Base-by-base conservation (phyloP, 1,140 invertebrate genomes). In the Melipona quadrifasciata region DNA sequence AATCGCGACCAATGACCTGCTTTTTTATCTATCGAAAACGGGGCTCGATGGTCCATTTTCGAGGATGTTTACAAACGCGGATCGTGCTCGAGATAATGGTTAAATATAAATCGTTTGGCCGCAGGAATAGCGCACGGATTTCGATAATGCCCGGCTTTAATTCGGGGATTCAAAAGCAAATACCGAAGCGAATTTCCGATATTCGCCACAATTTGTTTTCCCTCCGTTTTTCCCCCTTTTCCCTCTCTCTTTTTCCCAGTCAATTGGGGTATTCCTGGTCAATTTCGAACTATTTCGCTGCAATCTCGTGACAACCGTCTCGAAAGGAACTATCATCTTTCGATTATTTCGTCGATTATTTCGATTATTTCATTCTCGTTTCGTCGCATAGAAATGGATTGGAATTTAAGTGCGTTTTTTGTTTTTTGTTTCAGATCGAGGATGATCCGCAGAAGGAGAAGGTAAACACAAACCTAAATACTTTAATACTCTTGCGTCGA, bases 381-480 rank as follows among this genome's bases (percentile, higher is more conserved):
- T 65, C 5, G 6, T 31, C 8, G 31, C n/a, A 2, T 14, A n/a
- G 27, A 53, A 31, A 31, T 11, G 5, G 31, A 31, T 31, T 31
- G 1, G 31, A 31, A 31, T 2, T 31, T 31, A 31, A 31, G 0
- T 21, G 0, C 27, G 4, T 10, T 76, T 47, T 6, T 10, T 0
- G 10, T 51, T 10, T 27, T 0, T 79, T 55, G 4, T 83, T 83
- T 3, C 82, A 84, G 82, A 84, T 84, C 64, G 82, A 84, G 64
- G 82, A 55, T 39, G 82, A 84, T 17, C 27, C 82, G 67, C 75
- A 34, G 67, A 84, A 84, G 75, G 82, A 84, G 67, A 79, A 71
- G 67, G 76, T 79, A 24, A 79, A 47, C 24, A 12, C 16, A 6
- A 27, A 61, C 39, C 39, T n/a, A n/a, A 21, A 4, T 55, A 39